Conservation (phyloP, 1,140 invertebrate species). For the Neelides sp. region DNA sequence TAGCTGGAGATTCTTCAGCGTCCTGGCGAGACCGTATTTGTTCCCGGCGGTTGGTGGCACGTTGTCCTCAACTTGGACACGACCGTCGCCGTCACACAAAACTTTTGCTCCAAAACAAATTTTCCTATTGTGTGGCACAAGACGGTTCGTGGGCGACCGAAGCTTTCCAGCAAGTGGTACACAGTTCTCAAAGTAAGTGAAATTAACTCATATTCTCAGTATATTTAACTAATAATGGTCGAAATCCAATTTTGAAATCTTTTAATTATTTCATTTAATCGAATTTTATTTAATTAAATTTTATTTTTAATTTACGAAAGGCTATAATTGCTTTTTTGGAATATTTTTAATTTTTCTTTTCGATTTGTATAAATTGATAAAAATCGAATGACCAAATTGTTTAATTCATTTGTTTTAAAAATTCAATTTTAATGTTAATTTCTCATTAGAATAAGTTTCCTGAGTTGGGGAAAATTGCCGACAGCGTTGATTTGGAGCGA, state of each 20-base stretch:
- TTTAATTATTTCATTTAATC: too few species aligned
- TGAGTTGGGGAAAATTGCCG: slow-evolving; percentile 68
- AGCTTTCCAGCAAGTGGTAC: slow-evolving; percentile 78
- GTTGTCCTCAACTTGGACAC: slow-evolving; percentile 93
- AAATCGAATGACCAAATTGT: too few species aligned
- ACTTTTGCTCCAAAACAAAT: slow-evolving; percentile 91
- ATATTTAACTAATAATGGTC: slow-evolving; percentile 33
- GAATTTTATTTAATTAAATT: too few species aligned
- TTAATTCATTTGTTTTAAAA: slow-evolving; percentile 32
- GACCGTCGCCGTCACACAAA: slow-evolving; percentile 95
- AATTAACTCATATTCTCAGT: slow-evolving; percentile 33
- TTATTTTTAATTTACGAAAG: too few species aligned
- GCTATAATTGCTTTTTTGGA: too few species aligned
- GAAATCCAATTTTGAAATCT: too few species aligned
- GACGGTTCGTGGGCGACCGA: slow-evolving; percentile 85
- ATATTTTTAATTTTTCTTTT: too few species aligned
- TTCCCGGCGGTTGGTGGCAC: slow-evolving; percentile 97
- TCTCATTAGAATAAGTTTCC: slow-evolving; percentile 52
- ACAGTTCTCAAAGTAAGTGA: slow-evolving; percentile 48
- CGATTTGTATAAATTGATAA: too few species aligned
- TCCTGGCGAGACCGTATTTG: slow-evolving; percentile 96
- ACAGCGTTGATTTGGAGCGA: slow-evolving; percentile 69
- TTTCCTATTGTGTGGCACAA: slow-evolving; percentile 95
- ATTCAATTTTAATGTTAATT: slow-evolving; percentile 1
- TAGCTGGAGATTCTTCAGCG: slow-evolving; percentile 90